Base-by-base conservation (phyloP, 2,888 invertebrate species). In the Mythimna albipuncta region DNA sequence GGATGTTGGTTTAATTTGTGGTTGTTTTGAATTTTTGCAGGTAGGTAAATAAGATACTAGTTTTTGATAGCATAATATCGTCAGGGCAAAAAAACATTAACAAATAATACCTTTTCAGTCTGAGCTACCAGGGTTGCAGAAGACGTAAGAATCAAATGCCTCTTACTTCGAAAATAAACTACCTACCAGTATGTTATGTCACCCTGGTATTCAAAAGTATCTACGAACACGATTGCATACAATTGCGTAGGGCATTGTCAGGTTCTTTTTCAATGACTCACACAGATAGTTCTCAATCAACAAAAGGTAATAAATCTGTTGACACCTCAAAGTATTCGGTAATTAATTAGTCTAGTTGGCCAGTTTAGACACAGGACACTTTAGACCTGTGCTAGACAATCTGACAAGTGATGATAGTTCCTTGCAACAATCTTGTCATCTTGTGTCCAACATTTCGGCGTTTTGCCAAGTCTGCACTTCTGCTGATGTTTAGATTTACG, bases 331-430 rank as follows among this genome's bases (percentile, higher is more conserved):
- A 68, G 68, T 68, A 77, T 77, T 80, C 61, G 11, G 75, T 75
- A 75, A 77, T 77, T 77, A 75, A 77, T 77, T 77, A 75, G 59
- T 64, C 44, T 44, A 55, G 32, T 64, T 32, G 32, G 47, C 32
- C 19, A 47, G 70, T 50, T 78, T 65, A 72, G 76, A 77, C 76
- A 65, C 44, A 19, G 38, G 32, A 62, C 71, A 47, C 59, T 61
- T 26, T 38, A 41, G 44, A 65, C 68, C 32, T 55, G 44, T 69
- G 81, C 41, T 65, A 58, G 69, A 75, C 62, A 54, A 80, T 57
- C 65, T 59, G 78, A 76, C 78, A 70, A 58, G 82, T 64, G 82
- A 78, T 70, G 82, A 81, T 65, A 66, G 78, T 44, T 54, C 50
- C 77, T 72, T 63, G 59, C 66, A 50, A 61, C 64, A n/a, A 55